A percentile compares a stretch with the other conserved stretches of the same genome.
Evolutionary conservation across 2,113 vertebrate genomes (phyloP).

Genomic region (Eonycteris spelaea): DNA sequence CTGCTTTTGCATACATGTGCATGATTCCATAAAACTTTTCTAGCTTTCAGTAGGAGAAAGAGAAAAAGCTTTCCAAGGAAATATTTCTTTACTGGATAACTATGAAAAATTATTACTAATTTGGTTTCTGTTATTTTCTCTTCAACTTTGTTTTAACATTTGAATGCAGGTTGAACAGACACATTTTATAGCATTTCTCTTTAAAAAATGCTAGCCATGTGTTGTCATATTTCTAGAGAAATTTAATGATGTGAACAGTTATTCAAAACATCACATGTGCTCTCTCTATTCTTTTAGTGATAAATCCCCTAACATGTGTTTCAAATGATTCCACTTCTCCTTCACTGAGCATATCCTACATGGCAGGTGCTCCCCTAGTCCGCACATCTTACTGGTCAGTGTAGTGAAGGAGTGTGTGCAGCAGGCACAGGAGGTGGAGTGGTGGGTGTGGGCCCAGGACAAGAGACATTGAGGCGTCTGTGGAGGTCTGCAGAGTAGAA

Average conservation of each 20-base stretch:
- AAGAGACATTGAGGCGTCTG: rapidly evolving
- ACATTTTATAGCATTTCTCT: background rate
- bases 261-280: background rate
- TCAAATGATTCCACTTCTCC: background rate
- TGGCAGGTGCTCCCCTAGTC: background rate
- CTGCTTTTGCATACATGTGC: background rate
- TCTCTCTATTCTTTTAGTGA: background rate
- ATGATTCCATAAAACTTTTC: background rate
- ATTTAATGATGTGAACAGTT: background rate
- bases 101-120: background rate
- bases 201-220: background rate
- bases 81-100: background rate
- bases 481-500: background rate
- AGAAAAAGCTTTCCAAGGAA: background rate
- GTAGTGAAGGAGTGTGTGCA: too few species aligned
- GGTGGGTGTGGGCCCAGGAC: background rate
- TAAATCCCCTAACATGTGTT: background rate
- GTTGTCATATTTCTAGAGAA: background rate
- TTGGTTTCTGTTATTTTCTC: background rate
- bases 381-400: background rate
- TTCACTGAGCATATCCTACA: background rate
- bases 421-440: rapidly evolving
- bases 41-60: background rate
- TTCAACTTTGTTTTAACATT: background rate
- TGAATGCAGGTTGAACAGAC: background rate